Conservation (phyloP, 2,113 vertebrate species). For the Talpa occidentalis region DNA sequence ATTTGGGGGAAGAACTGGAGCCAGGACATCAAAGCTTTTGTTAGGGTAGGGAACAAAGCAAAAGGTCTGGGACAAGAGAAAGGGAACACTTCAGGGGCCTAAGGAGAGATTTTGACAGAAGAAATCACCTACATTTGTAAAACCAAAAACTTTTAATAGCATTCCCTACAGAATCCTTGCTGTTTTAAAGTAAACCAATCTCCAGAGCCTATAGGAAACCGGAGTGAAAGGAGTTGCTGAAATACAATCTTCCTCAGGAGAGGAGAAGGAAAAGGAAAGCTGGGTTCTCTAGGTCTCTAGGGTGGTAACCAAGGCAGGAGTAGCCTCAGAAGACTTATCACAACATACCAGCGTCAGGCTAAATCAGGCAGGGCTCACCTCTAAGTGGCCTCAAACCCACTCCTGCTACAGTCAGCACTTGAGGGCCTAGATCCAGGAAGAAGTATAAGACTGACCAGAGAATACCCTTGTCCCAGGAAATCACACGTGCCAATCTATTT, state of each 20-base stretch:
- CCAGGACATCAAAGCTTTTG: slow-evolving; percentile 18
- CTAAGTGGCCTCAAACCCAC: not conserved
- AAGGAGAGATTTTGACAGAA: not conserved
- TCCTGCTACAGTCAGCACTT: not conserved
- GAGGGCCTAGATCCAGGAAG: not conserved
- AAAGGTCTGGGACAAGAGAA: not conserved
- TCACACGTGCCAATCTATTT: not conserved
- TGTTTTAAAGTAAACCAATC: slow-evolving; percentile 36
- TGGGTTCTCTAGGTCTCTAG: not conserved
- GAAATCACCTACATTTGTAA: slow-evolving; percentile 31
- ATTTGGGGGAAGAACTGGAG: not conserved
- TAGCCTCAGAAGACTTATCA: not conserved
- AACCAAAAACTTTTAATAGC: not conserved
- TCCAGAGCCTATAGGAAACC: slow-evolving; percentile 12
- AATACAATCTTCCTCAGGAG: not conserved
- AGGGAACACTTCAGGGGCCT: not conserved
- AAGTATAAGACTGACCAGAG: slow-evolving; percentile 15
- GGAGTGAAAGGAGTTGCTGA: not conserved
- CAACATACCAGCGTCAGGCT: not conserved
- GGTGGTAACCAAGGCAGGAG: slow-evolving; percentile 33
- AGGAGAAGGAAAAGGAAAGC: not conserved
- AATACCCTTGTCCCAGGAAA: not conserved
- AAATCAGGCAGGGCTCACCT: not conserved
- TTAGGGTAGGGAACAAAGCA: not conserved
- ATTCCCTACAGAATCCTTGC: not conserved